phyloP scores from a whole-genome alignment of 2,888 invertebrate species.

The Clanis bilineata region DNA sequence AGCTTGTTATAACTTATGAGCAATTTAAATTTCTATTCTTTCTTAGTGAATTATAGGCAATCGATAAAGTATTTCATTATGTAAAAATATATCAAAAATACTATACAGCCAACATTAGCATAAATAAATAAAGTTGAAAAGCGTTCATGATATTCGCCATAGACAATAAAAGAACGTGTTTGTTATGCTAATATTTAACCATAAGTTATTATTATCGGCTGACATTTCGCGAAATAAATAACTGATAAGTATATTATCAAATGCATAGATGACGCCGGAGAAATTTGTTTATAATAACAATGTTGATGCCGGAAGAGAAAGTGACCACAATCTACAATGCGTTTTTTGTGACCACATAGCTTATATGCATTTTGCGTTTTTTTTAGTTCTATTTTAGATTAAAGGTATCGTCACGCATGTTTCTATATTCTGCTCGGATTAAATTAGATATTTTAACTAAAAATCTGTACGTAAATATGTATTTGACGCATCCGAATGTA shows the following conservation, averaged over 20 bases:
- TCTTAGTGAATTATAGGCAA: no score
- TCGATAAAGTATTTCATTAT: neutral
- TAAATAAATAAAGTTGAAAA: conserved; percentile 18
- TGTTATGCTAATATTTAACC: conserved; percentile 9
- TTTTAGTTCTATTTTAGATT: neutral
- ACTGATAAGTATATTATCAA: conserved; percentile 5
- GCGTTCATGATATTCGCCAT: neutral
- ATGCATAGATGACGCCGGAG: neutral
- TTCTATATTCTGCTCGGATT: no score
- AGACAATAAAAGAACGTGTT: neutral
- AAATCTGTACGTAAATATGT: no score
- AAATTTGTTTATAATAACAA: conserved; percentile 11
- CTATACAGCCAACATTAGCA: conserved; percentile 13
- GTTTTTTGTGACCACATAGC: neutral
- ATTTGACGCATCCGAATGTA: no score
- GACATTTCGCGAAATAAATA: conserved; percentile 10
- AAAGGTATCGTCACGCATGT: neutral
- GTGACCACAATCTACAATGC: neutral
- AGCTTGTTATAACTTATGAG: no score
- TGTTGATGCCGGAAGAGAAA: neutral
- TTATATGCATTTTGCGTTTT: neutral
- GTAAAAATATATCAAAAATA: neutral
- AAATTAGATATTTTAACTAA: no score
- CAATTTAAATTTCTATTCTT: no score
- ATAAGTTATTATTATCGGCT: neutral